phyloP scores from a whole-genome alignment of 2,888 invertebrate genomes.

The Imbricaverruca yamaguchii region DNA sequence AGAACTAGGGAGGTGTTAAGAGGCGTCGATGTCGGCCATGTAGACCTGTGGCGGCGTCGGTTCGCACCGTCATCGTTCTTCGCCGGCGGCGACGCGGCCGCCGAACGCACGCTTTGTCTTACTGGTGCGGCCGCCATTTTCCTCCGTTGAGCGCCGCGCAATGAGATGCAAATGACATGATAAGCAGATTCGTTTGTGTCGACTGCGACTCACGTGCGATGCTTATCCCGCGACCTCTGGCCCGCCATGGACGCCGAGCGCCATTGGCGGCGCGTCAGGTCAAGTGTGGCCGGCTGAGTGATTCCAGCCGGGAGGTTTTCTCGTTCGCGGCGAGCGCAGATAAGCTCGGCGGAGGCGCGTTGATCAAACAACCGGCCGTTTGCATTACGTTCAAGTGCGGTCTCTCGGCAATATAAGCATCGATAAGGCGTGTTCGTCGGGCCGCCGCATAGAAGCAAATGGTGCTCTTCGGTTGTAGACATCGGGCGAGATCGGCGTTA shows the following conservation, averaged over 20 bases:
- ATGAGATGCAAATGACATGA: constrained; percentile 21
- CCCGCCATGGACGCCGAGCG: not conserved
- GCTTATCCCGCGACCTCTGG: not conserved
- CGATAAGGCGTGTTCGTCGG: not conserved
- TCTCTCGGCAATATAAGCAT: not conserved
- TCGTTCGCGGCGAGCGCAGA: too few relatives aligned
- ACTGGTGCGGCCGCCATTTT: constrained; percentile 11
- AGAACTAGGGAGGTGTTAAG: too few relatives aligned
- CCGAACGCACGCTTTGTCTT: constrained; percentile 3
- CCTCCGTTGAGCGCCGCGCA: not conserved
- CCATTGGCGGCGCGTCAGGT: not conserved
- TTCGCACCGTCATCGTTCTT: not conserved
- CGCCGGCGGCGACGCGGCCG: not conserved
- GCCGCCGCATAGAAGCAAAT: not conserved
- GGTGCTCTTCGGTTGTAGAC: not conserved
- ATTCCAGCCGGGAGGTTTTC: too few relatives aligned
- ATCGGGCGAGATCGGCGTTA: not conserved
- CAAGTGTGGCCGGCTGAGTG: not conserved
- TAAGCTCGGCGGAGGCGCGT: too few relatives aligned
- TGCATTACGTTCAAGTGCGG: too few relatives aligned
- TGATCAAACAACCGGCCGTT: too few relatives aligned
- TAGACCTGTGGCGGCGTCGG: too few relatives aligned
- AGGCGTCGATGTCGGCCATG: too few relatives aligned
- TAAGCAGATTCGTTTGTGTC: constrained; percentile 5
- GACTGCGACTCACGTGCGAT: not conserved